Evolutionary conservation across 2,888 invertebrate species (phyloP), one percentile per base, ranked within the genome.

Genomic region (Drosophila histrio): DNA sequence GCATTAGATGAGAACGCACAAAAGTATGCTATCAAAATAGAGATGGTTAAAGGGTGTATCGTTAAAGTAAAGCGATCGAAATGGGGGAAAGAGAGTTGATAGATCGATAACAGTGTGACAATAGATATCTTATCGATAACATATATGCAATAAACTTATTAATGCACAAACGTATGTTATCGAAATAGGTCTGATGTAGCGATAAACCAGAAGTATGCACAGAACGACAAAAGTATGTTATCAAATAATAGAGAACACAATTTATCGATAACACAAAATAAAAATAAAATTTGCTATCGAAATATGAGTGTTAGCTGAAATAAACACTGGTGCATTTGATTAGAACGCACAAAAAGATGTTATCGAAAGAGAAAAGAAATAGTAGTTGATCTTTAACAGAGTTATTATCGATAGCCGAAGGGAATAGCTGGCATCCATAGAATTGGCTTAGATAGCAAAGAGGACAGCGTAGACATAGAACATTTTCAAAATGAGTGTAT

Each of bases 391-490:
- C 26, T 26, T 17, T 44, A 17, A 17, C 6, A 19, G 6, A n/a
- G 44, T 17, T 6, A 28, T 44, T 44, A 28, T 44, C 44, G 44
- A 44, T 44, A 44, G 19, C 11, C 17, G 26, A 28, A 38, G 19
- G 3, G 15, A 1, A 8, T 2, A 36, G 17, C 34, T 17, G 8
- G 8, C 2, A 11, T 4, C 17, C 1, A 3, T 9, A 11, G 38
- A 38, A 34, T 1, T 7, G 8, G 36, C 36, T 36, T 11, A 28
- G 44, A 36, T 19, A 17, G 53, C 11, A 54, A 11, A 57, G 53
- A 58, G 4, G 26, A 43, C 43, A 76, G 32, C 39, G 36, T 39
- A 72, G 34, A 8, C 22, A 44, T 11, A 6, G 36, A 56, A 36
- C 13, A 11, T n/a, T 24, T n/a, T 19, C 19, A 19, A 39, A 39